These are phyloP conservation scores for Heliangelus exortis DNA, from an alignment of 2,797 vertebrate genomes.

Conservation along the genomic window DNA sequence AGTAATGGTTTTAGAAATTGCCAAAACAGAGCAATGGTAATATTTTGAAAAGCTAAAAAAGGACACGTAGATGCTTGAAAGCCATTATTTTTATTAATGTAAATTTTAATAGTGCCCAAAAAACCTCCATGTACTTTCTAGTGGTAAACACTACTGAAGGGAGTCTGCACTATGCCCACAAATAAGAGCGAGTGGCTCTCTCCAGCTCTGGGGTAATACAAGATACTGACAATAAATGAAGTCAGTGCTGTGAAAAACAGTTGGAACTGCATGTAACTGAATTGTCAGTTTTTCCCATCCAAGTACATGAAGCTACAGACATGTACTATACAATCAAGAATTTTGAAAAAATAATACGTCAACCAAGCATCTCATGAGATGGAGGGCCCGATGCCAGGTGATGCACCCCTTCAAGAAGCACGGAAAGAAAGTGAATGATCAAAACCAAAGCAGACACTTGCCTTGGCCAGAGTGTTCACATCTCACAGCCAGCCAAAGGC, in stretches of 20 bases:
- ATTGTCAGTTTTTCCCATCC: background rate
- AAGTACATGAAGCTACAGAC: background rate
- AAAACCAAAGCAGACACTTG: background rate
- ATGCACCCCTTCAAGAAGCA: background rate
- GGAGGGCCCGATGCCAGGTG: background rate
- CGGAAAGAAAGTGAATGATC: accelerated
- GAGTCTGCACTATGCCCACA: background rate
- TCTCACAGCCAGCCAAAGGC: background rate
- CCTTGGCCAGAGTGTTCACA: background rate
- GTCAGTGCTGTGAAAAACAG: background rate
- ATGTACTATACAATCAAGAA: background rate
- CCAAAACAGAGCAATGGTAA: background rate
- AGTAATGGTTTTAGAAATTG: background rate
- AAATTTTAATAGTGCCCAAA: background rate
- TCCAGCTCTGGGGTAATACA: background rate
- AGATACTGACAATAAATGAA: background rate
- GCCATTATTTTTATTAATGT: background rate
- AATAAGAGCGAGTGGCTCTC: background rate
- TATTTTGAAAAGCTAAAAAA: background rate
- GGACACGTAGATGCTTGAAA: background rate
- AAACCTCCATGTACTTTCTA: background rate
- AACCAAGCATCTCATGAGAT: background rate
- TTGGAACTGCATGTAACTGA: background rate
- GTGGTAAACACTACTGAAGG: background rate
- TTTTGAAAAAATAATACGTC: background rate